Evolutionary conservation across 1,140 invertebrate species (phyloP).

Genomic region (Platorchestia sp.): DNA sequence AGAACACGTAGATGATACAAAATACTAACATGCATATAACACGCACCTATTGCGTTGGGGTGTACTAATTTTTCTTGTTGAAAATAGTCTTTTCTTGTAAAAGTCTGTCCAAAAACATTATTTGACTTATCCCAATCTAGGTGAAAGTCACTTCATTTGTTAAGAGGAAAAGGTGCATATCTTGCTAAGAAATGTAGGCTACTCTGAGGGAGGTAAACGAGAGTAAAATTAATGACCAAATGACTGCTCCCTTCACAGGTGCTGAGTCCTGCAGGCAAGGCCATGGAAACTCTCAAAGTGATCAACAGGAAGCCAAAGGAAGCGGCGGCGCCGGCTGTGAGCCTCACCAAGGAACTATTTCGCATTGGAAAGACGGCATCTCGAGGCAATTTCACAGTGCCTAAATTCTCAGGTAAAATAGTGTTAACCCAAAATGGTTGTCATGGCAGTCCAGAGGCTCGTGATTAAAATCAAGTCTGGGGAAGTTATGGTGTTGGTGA

Average conservation of each 20-base stretch:
- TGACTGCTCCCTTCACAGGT: background rate
- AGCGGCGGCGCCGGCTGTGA: background rate
- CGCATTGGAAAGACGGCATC: background rate
- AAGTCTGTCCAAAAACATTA: background rate
- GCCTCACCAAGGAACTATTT: background rate
- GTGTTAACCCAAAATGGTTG: background rate
- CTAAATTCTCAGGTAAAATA: background rate
- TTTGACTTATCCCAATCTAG: too few relatives aligned
- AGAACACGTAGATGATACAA: background rate
- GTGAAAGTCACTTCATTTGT: background rate
- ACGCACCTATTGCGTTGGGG: background rate
- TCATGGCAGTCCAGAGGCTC: background rate
- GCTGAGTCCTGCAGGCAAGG: conserved; percentile 34
- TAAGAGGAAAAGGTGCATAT: too few relatives aligned
- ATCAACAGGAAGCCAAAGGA: background rate
- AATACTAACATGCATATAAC: background rate
- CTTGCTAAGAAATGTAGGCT: too few relatives aligned
- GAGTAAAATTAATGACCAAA: too few relatives aligned
- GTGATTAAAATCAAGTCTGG: background rate
- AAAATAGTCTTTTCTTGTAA: background rate
- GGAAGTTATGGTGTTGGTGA: background rate
- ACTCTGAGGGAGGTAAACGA: too few relatives aligned
- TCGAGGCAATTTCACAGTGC: background rate
- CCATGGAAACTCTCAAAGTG: background rate
- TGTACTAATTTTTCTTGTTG: background rate